These are phyloP conservation scores for Eidolon helvum DNA, from an alignment of 2,113 vertebrate genomes.

Conservation along the genomic window DNA sequence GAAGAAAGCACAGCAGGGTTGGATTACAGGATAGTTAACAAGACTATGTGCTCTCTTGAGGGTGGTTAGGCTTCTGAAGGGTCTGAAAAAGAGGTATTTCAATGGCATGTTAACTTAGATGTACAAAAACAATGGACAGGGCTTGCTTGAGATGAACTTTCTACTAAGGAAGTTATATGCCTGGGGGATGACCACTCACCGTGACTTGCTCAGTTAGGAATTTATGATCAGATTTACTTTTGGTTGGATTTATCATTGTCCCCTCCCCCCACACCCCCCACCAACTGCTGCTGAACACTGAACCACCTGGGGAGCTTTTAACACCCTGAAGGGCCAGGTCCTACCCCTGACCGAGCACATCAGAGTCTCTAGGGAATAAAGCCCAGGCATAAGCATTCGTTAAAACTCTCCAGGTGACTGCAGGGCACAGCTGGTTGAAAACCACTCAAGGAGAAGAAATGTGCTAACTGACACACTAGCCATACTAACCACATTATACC, in stretches of 20 bases:
- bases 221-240: not conserved
- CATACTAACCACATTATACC: not conserved
- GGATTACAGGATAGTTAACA: not conserved
- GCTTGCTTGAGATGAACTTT: not conserved
- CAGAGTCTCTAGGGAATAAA: not conserved
- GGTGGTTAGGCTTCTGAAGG: not conserved
- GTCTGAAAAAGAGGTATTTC: not conserved
- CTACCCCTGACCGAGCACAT: not conserved
- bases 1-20: not conserved
- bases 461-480: not conserved
- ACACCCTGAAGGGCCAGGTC: not conserved
- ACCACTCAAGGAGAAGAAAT: not conserved
- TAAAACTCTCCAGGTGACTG: not conserved
- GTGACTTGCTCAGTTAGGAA: not conserved
- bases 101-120: not conserved
- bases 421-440: not conserved
- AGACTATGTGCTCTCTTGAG: not conserved
- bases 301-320: not conserved
- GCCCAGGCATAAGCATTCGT: not conserved
- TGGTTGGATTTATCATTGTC: not conserved
- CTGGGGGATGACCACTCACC: not conserved
- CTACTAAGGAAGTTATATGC: not conserved
- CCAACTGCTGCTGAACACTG: not conserved
- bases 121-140: not conserved
- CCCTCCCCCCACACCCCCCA: not conserved